Percentiles rank a stretch among this genome's conserved stretches.
These are phyloP conservation scores for Nasua narica DNA, from an alignment of 2,797 vertebrate genomes.

Conservation along the genomic window DNA sequence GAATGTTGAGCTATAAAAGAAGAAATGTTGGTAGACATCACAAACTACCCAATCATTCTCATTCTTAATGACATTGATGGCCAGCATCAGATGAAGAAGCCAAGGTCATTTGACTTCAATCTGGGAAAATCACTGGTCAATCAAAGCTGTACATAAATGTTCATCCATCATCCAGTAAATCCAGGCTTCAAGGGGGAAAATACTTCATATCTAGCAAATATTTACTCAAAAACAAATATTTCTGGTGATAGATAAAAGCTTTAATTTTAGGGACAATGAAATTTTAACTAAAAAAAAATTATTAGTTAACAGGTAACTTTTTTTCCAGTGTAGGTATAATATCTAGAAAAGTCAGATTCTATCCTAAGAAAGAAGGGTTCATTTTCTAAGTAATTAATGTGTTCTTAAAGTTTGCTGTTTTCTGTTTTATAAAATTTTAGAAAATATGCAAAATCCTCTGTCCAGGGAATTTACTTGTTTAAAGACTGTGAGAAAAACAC, in stretches of 20 bases:
- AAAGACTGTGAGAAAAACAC: not conserved
- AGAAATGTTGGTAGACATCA: not conserved
- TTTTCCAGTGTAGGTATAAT: not conserved
- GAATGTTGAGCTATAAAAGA: not conserved
- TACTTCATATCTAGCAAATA: not conserved
- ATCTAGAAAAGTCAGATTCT: not conserved
- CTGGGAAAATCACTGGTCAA: conserved; percentile 11
- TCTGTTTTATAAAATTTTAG: not conserved
- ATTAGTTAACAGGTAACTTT: not conserved
- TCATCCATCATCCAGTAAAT: conserved; percentile 32
- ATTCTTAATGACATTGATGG: not conserved
- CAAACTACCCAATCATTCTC: not conserved
- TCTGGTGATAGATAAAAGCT: not conserved
- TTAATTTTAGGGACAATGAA: not conserved
- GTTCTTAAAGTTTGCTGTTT: not conserved
- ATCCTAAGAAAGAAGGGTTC: not conserved
- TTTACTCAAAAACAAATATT: conserved; percentile 21
- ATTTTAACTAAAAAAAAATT: not conserved
- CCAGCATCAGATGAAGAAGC: not conserved
- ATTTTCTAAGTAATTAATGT: not conserved
- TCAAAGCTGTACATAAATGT: not conserved
- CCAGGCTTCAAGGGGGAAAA: not conserved
- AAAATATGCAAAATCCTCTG: not conserved
- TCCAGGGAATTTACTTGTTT: not conserved
- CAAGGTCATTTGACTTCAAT: conserved; percentile 48